These are phyloP conservation scores for Coecobrya sp. DNA, from an alignment of 2,888 invertebrate species.

Conservation along the genomic window DNA sequence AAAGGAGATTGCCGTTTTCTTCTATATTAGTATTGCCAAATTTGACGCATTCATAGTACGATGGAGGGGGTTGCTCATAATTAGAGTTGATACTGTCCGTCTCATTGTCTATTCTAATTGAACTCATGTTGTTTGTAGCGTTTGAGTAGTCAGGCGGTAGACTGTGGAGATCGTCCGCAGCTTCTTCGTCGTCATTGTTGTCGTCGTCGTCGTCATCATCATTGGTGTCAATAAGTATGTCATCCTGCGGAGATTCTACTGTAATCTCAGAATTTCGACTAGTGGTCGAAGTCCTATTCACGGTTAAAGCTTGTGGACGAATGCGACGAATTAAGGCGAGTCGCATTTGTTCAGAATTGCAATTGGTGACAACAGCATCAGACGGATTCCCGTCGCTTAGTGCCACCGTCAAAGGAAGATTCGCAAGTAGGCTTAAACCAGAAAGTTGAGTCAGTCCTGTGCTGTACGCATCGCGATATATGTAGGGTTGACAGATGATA, in stretches of 20 bases:
- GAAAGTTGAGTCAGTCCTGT: slow-evolving; percentile 81
- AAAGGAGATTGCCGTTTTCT: slow-evolving; percentile 9
- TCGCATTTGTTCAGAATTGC: slow-evolving; percentile 47
- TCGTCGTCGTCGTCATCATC: too few relatives aligned
- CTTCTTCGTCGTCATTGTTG: neutral
- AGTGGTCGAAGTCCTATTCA: neutral
- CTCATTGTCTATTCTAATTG: slow-evolving; percentile 27
- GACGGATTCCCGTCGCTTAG: slow-evolving; percentile 65
- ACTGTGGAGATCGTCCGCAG: slow-evolving; percentile 27
- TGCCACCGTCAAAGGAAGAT: slow-evolving; percentile 81
- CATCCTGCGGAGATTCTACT: slow-evolving; percentile 5
- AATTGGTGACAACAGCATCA: slow-evolving; percentile 62
- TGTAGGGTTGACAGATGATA: slow-evolving; percentile 82
- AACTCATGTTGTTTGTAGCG: slow-evolving; percentile 42
- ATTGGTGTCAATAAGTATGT: neutral
- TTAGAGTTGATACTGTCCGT: neutral
- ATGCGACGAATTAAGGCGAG: neutral
- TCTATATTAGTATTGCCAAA: slow-evolving; percentile 10
- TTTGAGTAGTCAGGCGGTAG: slow-evolving; percentile 77
- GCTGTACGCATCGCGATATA: slow-evolving; percentile 82
- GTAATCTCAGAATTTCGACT: slow-evolving; percentile 18
- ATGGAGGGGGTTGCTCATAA: slow-evolving; percentile 81
- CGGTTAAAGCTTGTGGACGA: slow-evolving; percentile 36
- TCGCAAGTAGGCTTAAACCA: slow-evolving; percentile 77
- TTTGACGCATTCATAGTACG: slow-evolving; percentile 80